A percentile compares a stretch with the other conserved stretches of the same genome.
Evolutionary conservation across 2,888 invertebrate genomes (phyloP).

Genomic region (Drosophila melanosoma): DNA sequence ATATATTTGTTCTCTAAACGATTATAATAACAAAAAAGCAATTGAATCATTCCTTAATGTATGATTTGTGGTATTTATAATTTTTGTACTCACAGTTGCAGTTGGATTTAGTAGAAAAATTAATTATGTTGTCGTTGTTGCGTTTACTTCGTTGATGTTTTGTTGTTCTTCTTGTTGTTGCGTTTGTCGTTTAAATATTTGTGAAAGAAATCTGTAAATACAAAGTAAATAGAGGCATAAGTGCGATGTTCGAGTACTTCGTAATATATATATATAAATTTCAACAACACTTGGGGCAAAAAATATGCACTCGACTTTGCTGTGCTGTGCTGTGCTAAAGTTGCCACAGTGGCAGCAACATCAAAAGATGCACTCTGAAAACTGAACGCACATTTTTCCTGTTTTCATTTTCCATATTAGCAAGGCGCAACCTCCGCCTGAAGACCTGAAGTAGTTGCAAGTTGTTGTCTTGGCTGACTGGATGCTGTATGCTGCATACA

Average conservation of each 20-base stretch:
- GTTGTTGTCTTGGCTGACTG: constrained; percentile 28
- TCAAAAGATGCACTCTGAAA: constrained; percentile 38
- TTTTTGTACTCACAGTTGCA: constrained; percentile 47
- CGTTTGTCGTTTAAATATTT: constrained; percentile 58
- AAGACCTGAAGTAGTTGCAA: constrained; percentile 22
- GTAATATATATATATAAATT: constrained; percentile 56
- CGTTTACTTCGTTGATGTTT: constrained; percentile 51
- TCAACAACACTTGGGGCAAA: constrained; percentile 31
- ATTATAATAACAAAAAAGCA: background rate
- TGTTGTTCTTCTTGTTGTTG: constrained; percentile 50
- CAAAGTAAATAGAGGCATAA: constrained; percentile 41
- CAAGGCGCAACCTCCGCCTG: constrained; percentile 63
- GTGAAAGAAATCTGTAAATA: constrained; percentile 71
- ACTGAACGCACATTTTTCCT: constrained; percentile 71
- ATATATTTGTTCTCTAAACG: constrained; percentile 13
- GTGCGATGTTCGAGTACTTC: constrained; percentile 32
- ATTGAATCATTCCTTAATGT: background rate
- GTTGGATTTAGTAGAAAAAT: constrained; percentile 31
- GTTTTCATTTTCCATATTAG: constrained; percentile 81
- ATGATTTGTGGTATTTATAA: background rate
- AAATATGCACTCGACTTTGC: constrained; percentile 22
- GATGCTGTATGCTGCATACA: constrained; percentile 37
- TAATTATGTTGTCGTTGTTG: constrained; percentile 52
- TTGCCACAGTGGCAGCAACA: constrained; percentile 25
- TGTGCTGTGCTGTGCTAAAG: constrained; percentile 1